These are phyloP conservation scores for Ibidorhyncha struthersii DNA, from an alignment of 2,113 vertebrate species.

Conservation along the genomic window DNA sequence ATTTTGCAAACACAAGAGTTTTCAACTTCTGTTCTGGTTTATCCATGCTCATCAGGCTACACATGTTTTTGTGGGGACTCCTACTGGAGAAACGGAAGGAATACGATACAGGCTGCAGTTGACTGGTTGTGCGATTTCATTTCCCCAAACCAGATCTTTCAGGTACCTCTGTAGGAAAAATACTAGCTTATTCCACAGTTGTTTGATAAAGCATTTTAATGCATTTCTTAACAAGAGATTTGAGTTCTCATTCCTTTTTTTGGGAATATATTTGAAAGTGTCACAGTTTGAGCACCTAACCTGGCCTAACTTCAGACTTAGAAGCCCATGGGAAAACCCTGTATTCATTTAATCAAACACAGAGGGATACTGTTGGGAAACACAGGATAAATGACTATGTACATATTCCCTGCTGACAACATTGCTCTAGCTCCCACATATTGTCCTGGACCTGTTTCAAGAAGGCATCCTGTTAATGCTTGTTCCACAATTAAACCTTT, in stretches of 20 bases:
- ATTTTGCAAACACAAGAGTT: background rate
- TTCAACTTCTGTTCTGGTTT: background rate
- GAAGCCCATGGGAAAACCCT: background rate
- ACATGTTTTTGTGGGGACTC: background rate
- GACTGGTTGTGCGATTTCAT: background rate
- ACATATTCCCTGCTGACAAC: background rate
- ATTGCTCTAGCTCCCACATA: background rate
- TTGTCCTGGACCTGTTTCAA: background rate
- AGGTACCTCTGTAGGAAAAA: background rate
- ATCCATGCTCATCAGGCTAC: background rate
- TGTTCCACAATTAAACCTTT: background rate
- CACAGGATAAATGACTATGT: background rate
- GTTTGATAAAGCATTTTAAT: background rate
- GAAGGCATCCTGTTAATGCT: background rate
- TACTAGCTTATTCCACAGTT: background rate
- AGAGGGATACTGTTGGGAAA: background rate
- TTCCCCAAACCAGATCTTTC: background rate
- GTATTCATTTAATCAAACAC: background rate
- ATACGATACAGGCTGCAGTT: background rate
- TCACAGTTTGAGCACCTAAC: slow-evolving; percentile 11
- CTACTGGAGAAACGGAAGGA: background rate
- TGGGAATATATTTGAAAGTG: background rate
- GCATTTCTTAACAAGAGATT: background rate
- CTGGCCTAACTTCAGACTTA: slow-evolving; percentile 2
- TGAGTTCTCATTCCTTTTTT: background rate